Percentiles rank a stretch among this genome's conserved stretches.
phyloP scores from a whole-genome alignment of 2,113 vertebrate genomes.

The human region DNA sequence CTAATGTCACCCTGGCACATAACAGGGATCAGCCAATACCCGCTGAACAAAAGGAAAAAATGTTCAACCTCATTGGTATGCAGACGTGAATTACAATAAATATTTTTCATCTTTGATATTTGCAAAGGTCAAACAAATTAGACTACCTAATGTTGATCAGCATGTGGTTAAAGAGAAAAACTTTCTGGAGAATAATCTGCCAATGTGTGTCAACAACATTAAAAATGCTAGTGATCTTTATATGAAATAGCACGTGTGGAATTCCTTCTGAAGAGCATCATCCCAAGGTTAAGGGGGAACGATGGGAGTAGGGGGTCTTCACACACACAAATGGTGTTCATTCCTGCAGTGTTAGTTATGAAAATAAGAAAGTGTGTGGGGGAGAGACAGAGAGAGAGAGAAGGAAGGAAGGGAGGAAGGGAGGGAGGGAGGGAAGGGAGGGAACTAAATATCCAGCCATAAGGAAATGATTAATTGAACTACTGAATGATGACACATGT shows the following conservation, averaged over 20 bases:
- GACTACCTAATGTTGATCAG: neutral
- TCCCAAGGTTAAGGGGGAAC: neutral
- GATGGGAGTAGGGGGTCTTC: neutral
- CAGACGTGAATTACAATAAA: neutral
- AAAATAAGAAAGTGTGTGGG: neutral
- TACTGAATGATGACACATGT: neutral
- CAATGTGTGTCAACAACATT: neutral
- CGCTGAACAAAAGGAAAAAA: neutral
- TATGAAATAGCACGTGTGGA: fast-evolving
- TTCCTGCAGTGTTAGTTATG: neutral
- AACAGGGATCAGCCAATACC: too few species aligned
- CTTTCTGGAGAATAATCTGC: neutral
- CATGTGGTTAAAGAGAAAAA: neutral
- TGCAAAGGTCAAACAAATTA: slow-evolving; percentile 35
- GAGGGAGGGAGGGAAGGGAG: fast-evolving
- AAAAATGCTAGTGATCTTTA: neutral
- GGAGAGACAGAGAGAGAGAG: neutral
- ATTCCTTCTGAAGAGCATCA: neutral
- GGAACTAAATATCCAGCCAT: neutral
- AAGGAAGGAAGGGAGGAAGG: neutral
- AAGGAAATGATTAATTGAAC: neutral
- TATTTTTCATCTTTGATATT: neutral
- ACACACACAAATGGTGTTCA: neutral
- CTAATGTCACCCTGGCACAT: fast-evolving
- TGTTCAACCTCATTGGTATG: neutral